Conservation (phyloP, 2,113 vertebrate genomes). For the Cichladusa arquata region DNA sequence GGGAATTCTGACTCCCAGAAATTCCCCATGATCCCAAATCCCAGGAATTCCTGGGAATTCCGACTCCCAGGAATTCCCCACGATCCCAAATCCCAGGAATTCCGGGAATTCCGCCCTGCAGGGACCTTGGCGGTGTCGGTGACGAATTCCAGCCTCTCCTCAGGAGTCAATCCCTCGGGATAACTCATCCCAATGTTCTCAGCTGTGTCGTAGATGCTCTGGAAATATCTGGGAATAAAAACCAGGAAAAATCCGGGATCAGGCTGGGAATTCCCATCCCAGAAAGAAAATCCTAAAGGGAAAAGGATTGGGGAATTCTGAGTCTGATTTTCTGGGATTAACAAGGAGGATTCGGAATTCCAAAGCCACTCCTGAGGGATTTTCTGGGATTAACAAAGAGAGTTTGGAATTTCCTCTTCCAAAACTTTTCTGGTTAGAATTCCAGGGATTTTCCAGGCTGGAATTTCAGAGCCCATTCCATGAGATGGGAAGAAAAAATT, state of each 20-base stretch:
- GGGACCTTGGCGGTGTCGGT: not conserved
- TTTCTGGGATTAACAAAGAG: not conserved
- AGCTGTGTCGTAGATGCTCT: not conserved
- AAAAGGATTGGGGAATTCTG: too few species aligned
- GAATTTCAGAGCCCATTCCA: not conserved
- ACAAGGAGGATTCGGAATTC: too few species aligned
- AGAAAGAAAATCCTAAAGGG: rapidly evolving
- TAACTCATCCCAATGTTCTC: not conserved
- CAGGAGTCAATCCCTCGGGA: not conserved
- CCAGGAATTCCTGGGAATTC: not conserved
- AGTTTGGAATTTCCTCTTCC: rapidly evolving
- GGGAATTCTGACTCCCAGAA: not conserved
- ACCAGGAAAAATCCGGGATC: not conserved
- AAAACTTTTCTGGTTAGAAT: not conserved
- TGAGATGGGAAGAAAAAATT: not conserved
- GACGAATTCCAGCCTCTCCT: not conserved
- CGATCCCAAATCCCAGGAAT: not conserved
- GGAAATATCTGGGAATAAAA: not conserved
- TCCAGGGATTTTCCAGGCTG: not conserved
- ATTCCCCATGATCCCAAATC: too few species aligned
- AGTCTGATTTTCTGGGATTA: too few species aligned
- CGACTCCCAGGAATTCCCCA: too few species aligned
- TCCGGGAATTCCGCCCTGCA: not conserved
- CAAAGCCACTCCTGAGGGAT: not conserved
- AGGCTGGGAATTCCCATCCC: not conserved